Percentiles rank a stretch among this genome's conserved stretches.
Evolutionary conservation across 1,140 invertebrate genomes (phyloP).

Genomic region (Anoplolepis gracilipes): DNA sequence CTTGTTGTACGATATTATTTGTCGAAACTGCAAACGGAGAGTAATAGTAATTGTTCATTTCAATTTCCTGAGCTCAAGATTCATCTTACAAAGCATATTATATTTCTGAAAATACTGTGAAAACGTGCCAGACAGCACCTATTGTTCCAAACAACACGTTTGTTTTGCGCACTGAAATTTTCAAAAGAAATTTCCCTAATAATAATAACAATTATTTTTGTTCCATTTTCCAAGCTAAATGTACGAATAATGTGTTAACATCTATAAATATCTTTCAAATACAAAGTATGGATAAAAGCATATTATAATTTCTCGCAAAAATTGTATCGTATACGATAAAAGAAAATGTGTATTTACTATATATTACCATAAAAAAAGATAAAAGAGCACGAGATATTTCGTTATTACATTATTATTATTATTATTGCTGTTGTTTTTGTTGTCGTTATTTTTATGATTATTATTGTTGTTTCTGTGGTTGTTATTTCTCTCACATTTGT

Average conservation of each 20-base stretch:
- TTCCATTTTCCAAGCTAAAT: not conserved
- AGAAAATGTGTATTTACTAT: not conserved
- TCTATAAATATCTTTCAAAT: not conserved
- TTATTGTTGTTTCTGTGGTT: no score
- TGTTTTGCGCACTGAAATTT: constrained; percentile 18
- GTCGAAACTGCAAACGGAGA: not conserved
- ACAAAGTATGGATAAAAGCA: not conserved
- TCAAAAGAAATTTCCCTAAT: not conserved
- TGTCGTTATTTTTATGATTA: no score
- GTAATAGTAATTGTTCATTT: constrained; percentile 19
- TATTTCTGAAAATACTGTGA: constrained; percentile 41
- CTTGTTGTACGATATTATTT: not conserved
- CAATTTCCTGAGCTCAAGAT: not conserved
- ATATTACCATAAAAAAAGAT: not conserved
- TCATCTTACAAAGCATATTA: constrained; percentile 1
- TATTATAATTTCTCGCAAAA: not conserved
- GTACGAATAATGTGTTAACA: not conserved
- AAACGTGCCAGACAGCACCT: constrained; percentile 38
- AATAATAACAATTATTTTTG: constrained; percentile 21
- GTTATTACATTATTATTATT: not conserved
- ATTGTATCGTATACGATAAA: not conserved
- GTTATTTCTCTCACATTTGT: no score
- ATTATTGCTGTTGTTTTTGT: no score
- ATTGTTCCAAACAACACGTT: constrained; percentile 20
- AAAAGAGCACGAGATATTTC: not conserved